Evolutionary conservation across 1,140 invertebrate genomes (phyloP).

Genomic region (Bombus impatiens): DNA sequence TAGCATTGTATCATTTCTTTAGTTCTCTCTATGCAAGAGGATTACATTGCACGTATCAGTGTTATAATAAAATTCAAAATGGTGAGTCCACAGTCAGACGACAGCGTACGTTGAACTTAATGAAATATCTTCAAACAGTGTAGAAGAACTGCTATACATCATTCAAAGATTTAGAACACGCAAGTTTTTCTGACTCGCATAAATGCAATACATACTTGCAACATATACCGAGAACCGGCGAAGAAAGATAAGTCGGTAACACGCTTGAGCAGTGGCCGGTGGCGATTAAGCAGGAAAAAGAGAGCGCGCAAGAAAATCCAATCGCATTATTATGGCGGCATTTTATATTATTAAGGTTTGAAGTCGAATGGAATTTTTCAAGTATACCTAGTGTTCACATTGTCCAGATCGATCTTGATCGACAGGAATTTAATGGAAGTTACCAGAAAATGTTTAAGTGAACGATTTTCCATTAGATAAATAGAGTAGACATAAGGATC

Average conservation of each 20-base stretch:
- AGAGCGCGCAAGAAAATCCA: not conserved
- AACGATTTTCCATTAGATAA: not conserved
- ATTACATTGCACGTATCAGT: not conserved
- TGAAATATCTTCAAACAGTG: not conserved
- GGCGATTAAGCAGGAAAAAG: not conserved
- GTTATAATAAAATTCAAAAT: not conserved
- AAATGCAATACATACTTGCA: not conserved
- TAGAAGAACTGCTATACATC: not conserved
- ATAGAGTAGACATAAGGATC: not conserved
- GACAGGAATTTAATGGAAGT: not conserved
- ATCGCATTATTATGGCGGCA: not conserved
- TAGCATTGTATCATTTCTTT: not conserved
- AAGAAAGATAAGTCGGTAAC: not conserved
- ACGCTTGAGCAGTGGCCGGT: not conserved
- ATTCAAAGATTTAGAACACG: not conserved
- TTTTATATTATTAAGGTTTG: not conserved
- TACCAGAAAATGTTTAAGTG: not conserved
- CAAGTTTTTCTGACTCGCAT: not conserved
- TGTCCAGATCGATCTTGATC: not conserved
- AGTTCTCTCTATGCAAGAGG: not conserved
- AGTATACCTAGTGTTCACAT: not conserved
- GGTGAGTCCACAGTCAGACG: not conserved
- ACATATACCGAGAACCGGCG: not conserved
- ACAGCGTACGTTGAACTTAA: not conserved
- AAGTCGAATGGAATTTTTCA: not conserved